A percentile compares a stretch with the other conserved stretches of the same genome.
These are phyloP conservation scores for Campaea margaritaria DNA, from an alignment of 2,888 invertebrate species.

Conservation along the genomic window DNA sequence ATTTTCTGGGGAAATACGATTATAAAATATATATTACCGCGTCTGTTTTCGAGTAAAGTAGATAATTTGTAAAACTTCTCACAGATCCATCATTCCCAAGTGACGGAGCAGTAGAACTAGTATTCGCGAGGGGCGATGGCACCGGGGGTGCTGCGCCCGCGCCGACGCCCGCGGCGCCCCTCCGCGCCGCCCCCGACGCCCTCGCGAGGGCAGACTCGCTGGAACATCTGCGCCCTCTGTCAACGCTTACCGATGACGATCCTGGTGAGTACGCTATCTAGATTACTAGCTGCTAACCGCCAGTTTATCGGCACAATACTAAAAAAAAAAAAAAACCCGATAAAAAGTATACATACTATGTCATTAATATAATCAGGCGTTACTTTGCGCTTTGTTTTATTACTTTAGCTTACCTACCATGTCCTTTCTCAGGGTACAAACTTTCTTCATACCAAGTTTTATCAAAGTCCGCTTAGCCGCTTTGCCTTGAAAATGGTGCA, in stretches of 20 bases:
- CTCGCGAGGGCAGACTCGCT: conserved; percentile 92
- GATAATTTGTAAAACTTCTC: conserved; percentile 4
- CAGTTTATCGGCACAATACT: too few relatives aligned
- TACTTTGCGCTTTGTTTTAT: too few relatives aligned
- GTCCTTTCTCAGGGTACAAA: too few relatives aligned
- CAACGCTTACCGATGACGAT: conserved; percentile 77
- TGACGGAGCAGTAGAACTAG: conserved; percentile 93
- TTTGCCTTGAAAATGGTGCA: too few relatives aligned
- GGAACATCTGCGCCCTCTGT: conserved; percentile 83
- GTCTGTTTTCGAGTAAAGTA: neutral
- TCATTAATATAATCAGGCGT: too few relatives aligned
- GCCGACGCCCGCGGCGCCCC: conserved; percentile 89
- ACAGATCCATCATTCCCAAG: conserved; percentile 92
- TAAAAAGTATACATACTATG: too few relatives aligned
- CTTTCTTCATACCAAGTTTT: too few relatives aligned
- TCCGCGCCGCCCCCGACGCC: conserved; percentile 89
- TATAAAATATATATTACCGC: too few relatives aligned
- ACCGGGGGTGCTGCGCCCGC: conserved; percentile 86
- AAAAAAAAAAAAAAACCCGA: too few relatives aligned
- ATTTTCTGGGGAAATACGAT: too few relatives aligned
- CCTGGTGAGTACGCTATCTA: conserved; percentile 59
- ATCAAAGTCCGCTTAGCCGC: too few relatives aligned
- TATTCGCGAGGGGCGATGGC: conserved; percentile 87
- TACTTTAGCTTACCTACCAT: too few relatives aligned
- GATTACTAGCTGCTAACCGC: neutral